phyloP scores from a whole-genome alignment of 1,140 invertebrate species.

The Macrosteles quadrilineatus region DNA sequence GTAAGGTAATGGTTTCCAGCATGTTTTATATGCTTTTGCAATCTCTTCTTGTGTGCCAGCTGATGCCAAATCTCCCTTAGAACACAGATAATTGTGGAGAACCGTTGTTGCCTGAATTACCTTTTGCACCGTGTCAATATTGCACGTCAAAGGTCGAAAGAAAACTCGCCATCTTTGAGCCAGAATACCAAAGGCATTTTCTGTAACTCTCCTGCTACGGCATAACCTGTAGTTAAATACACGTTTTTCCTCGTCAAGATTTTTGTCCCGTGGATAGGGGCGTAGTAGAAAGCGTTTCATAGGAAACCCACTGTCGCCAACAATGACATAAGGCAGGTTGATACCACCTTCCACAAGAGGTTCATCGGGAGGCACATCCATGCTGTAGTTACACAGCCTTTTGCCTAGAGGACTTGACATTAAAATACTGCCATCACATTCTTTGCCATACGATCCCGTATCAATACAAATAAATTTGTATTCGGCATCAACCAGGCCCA shows the following conservation, averaged over 20 bases:
- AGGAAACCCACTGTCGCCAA: constrained; percentile 51
- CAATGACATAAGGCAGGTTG: constrained; percentile 45
- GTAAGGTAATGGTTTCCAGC: no score
- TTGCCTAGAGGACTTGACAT: constrained; percentile 38
- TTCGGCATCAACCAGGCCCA: constrained; percentile 53
- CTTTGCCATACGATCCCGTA: constrained; percentile 50
- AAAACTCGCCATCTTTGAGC: constrained; percentile 6
- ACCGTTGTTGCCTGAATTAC: no score
- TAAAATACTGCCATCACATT: constrained; percentile 46
- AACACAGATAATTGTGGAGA: no score
- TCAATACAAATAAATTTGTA: constrained; percentile 52
- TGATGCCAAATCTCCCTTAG: no score
- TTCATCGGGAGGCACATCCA: constrained; percentile 41
- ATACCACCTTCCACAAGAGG: constrained; percentile 39
- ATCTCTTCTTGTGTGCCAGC: no score
- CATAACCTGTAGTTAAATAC: constrained; percentile 48
- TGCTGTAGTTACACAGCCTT: constrained; percentile 35
- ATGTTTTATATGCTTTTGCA: no score
- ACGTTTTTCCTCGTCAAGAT: constrained; percentile 37
- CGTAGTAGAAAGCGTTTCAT: constrained; percentile 46
- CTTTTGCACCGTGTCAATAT: no score
- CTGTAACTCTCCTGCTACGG: constrained; percentile 26
- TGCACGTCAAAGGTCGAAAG: no score
- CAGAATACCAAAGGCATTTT: constrained; percentile 50
- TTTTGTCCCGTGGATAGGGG: constrained; percentile 41